These are phyloP conservation scores for Pseudorhombus dupliciocellatus DNA, from an alignment of 2,113 vertebrate species.

Conservation along the genomic window DNA sequence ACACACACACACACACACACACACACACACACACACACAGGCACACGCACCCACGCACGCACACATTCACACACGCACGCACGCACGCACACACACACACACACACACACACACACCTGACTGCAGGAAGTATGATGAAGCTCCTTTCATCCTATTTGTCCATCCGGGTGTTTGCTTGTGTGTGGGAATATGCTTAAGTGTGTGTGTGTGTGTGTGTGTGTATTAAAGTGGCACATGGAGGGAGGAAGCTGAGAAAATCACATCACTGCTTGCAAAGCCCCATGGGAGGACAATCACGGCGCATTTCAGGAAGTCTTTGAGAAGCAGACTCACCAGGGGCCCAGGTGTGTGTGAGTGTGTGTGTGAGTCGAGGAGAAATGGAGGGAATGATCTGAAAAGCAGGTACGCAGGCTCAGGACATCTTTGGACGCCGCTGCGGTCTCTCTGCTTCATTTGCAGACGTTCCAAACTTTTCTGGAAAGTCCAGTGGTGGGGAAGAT, in stretches of 20 bases:
- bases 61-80: conserved; percentile 2
- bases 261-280: conserved; percentile 58
- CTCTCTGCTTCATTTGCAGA: conserved; percentile 15
- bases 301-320: conserved; percentile 66
- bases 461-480: conserved; percentile 43
- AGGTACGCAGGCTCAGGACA: conserved; percentile 29
- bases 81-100: neutral
- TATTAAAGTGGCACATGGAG: conserved; percentile 9
- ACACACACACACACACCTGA: conserved; percentile 3
- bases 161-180: conserved; percentile 32
- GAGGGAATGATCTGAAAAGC: conserved; percentile 28
- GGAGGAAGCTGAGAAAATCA: conserved; percentile 62
- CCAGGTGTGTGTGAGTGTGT: conserved; percentile 27
- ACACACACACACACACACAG: conserved; percentile 10
- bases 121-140: conserved; percentile 33
- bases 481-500: conserved; percentile 24
- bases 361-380: neutral
- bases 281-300: conserved; percentile 55
- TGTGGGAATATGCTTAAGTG: conserved; percentile 2
- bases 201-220: conserved; percentile 5
- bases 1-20: neutral
- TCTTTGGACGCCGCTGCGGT: conserved; percentile 24
- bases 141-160: conserved; percentile 58
- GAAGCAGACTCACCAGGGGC: conserved; percentile 52
- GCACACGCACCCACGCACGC: conserved; percentile 1